A percentile compares a stretch with the other conserved stretches of the same genome.
phyloP scores from a whole-genome alignment of 2,797 vertebrate genomes.

The Mallotus villosus region DNA sequence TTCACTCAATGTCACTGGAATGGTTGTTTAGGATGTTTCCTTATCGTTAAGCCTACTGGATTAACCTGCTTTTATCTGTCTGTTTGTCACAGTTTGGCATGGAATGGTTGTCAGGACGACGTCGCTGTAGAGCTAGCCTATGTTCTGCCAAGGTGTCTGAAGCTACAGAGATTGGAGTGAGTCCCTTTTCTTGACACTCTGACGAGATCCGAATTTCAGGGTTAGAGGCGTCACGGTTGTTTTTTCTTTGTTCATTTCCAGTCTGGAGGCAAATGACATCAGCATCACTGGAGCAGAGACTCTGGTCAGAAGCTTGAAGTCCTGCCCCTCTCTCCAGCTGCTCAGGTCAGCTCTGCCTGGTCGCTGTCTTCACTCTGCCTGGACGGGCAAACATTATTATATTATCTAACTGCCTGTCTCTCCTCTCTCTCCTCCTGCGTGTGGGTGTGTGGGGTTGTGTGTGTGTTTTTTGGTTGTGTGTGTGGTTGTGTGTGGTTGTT shows the following conservation, averaged over 20 bases:
- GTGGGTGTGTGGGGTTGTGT: not conserved
- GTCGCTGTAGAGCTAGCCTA: slow-evolving; percentile 72
- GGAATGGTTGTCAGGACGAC: slow-evolving; percentile 83
- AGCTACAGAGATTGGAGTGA: slow-evolving; percentile 83
- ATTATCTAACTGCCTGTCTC: not conserved
- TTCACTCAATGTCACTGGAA: slow-evolving; percentile 1
- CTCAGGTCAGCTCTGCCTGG: slow-evolving; percentile 76
- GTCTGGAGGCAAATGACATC: slow-evolving; percentile 85
- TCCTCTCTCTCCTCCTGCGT: not conserved
- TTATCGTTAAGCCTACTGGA: not conserved
- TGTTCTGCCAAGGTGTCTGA: slow-evolving; percentile 75
- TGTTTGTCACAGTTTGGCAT: slow-evolving; percentile 77
- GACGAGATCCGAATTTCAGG: not conserved
- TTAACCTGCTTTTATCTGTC: not conserved
- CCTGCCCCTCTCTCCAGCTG: slow-evolving; percentile 70
- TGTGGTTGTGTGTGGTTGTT: too few species aligned
- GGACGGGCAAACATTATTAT: not conserved
- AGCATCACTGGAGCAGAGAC: slow-evolving; percentile 69
- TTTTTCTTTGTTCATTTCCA: slow-evolving; percentile 48
- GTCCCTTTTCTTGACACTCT: slow-evolving; percentile 50
- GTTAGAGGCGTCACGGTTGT: not conserved
- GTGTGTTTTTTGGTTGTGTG: not conserved
- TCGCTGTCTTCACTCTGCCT: too few species aligned
- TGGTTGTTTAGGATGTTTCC: not conserved
- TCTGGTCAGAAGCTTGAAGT: slow-evolving; percentile 68